Base-by-base conservation (phyloP, 37 sponge, comb jelly and placozoan species). In the Theonella swinhoei region DNA sequence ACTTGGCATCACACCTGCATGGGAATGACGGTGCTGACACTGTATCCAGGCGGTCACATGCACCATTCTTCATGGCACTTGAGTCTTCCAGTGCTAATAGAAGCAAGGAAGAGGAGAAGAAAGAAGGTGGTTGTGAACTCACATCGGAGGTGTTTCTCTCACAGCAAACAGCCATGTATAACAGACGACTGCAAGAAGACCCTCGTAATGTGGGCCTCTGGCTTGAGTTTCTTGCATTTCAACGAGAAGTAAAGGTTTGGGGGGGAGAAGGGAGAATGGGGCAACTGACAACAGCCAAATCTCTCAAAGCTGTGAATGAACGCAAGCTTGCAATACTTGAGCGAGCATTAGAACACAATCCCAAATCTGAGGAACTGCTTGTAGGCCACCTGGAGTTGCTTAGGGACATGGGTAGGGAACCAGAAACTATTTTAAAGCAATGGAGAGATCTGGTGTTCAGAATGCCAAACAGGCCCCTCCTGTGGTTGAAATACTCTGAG, bases 281-380 rank as follows among this genome's bases (percentile, higher is more conserved):
- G 0, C 22, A 36, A 3, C 30, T 60, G 33, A 58, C 11, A 20
- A 40, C 30, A 0, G 17, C 17, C 2, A 74, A 72, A 36, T 31
- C 41, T 2, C 70, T 19, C 1, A 4, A 77, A 66, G 94, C 89
- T 23, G 34, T 90, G 40, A 36, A 70, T 17, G 96, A 96, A 39
- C 47, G 96, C 61, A 96, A 96, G 72, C 73, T 91, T 23, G 83
- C 96, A 11, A 93, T 96, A n/a, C 87, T 72, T 59, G 96, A 96
- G 69, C 72, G 85, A 73, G 96, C 96, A 17, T 67, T 96, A 42
- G 84, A 83, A 72, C 88, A 37, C 54, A 94, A 94, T 76, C 94
- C 96, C 23, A 74, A 33, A 17, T 78, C 87, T 14, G 80, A 63
- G n/a, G 89, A 93, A 19, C 80, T 96, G 28, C 71, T 96, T 33